A percentile compares a stretch with the other conserved stretches of the same genome.
Conservation (phyloP, 2,888 invertebrate species). For the Bombyx huttoni region DNA sequence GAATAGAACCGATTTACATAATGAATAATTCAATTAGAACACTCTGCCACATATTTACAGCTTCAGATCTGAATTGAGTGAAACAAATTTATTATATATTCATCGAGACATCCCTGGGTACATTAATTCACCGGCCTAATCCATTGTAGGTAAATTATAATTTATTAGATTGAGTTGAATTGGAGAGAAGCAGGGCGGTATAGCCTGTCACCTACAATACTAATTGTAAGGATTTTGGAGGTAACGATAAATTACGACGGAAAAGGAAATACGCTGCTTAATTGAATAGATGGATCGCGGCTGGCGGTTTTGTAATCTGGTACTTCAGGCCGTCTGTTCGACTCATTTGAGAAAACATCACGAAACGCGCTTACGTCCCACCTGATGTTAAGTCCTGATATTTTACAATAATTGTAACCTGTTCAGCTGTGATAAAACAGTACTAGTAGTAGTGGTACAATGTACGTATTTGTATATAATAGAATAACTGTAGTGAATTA, state of each 20-base stretch:
- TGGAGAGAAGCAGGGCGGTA: conserved; percentile 16
- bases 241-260: background rate
- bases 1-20: too few species aligned
- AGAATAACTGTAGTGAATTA: too few species aligned
- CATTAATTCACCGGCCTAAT: conserved; percentile 25
- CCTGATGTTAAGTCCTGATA: too few species aligned
- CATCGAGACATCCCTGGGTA: conserved; percentile 15
- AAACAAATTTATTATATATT: conserved; percentile 19
- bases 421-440: too few species aligned
- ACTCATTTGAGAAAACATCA: background rate
- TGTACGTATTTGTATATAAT: too few species aligned
- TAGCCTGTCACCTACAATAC: conserved; percentile 9
- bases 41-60: too few species aligned
- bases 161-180: conserved; percentile 25
- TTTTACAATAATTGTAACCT: too few species aligned
- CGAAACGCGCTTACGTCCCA: too few species aligned
- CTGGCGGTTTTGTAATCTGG: background rate
- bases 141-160: conserved; percentile 21
- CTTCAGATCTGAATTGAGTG: too few species aligned
- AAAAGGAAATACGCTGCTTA: background rate
- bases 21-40: too few species aligned
- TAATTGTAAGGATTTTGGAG: background rate
- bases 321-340: background rate
- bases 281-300: background rate
- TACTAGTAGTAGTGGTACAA: too few species aligned